These are phyloP conservation scores for Papilio machaon DNA, from an alignment of 1,140 invertebrate genomes.

Conservation along the genomic window DNA sequence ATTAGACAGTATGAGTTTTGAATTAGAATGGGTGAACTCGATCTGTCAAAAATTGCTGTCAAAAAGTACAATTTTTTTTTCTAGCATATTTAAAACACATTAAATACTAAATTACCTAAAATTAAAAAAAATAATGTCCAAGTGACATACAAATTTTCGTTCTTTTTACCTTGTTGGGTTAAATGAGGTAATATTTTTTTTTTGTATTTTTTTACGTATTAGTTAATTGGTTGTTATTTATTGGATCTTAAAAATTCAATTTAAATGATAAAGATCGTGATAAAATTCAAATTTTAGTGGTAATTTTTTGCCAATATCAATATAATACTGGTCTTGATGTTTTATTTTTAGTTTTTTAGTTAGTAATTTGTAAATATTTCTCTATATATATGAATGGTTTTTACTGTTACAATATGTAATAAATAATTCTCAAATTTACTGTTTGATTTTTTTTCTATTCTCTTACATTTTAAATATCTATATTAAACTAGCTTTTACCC, in stretches of 20 bases:
- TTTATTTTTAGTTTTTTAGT: too few species aligned
- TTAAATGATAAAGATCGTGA: not conserved
- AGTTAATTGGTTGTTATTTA: not conserved
- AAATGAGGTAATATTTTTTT: too few species aligned
- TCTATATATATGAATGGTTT: not conserved
- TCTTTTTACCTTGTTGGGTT: not conserved
- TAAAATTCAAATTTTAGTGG: not conserved
- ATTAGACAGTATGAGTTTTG: not conserved
- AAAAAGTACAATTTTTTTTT: not conserved
- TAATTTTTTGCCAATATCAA: not conserved
- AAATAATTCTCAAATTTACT: too few species aligned
- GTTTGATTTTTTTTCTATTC: too few species aligned
- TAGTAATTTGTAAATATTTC: not conserved
- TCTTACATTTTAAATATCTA: too few species aligned
- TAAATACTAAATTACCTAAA: too few species aligned
- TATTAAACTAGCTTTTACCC: too few species aligned
- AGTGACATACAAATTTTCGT: not conserved
- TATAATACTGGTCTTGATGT: not conserved
- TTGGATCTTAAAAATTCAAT: not conserved
- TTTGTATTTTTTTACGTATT: not conserved
- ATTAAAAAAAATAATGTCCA: not conserved
- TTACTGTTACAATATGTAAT: too few species aligned
- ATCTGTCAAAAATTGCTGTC: too few species aligned
- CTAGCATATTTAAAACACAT: not conserved
- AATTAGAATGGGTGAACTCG: not conserved